Base-by-base conservation (phyloP, 2,797 vertebrate species). In the Platyrinchus mystaceus region DNA sequence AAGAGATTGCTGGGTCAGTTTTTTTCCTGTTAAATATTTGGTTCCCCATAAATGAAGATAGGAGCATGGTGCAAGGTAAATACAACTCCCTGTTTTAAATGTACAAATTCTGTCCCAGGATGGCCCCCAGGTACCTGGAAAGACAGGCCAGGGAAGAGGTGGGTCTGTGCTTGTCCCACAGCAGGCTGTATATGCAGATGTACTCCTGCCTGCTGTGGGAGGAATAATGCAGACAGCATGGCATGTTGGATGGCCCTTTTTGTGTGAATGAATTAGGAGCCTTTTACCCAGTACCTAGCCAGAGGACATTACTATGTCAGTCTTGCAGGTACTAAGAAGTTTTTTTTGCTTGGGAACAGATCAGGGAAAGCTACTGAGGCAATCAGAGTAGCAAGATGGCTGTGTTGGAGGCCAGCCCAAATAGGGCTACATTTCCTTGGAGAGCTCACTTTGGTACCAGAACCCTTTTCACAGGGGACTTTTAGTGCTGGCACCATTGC, bases 161-260 rank as follows among this genome's bases (percentile, higher is more conserved):
- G 46, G 17, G 8, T 80, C 55, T 58, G n/a, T 55, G 23, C 26
- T 47, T 47, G 49, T 52, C 23, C 56, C 43, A 1, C 22, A 44
- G 39, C 34, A 44, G 69, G 71, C 43, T 67, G 19, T 13, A 8
- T 6, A 4, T 0, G 0, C 30, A 80, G 68, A 46, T 14, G 19
- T 12, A 3, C 28, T 69, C 3, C 11, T 69, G 83, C 39, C 50
- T 66, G 75, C 79, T 79, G 16, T 24, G 27, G 34, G 28, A 59
- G 52, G 43, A 28, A 23, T 39, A 41, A n/a, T 47, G n/a, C 62
- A 86, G 80, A 50, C 60, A 86, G 52, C 39, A 14, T 18, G 43
- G 27, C 27, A 58, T 1, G 0, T 5, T 39, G n/a, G 41, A 34
- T 67, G 37, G 26, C 28, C 21, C 16, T 78, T 84, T 71, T 41